phyloP scores from a whole-genome alignment of 37 sponge, comb jelly and placozoan genomes.

The Crambe crambe region DNA sequence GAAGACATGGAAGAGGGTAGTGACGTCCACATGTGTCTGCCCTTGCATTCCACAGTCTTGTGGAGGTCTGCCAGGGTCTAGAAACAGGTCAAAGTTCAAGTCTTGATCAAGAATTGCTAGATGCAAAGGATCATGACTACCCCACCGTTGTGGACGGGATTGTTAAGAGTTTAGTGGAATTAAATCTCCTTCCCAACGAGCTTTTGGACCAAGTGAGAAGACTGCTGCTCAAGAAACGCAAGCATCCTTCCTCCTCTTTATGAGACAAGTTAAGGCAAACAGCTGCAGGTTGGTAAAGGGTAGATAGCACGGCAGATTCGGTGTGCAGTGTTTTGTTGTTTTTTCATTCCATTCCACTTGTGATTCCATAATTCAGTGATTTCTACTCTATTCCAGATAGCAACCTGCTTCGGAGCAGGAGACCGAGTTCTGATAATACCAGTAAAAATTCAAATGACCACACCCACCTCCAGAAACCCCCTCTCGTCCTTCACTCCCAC shows the following conservation, averaged over 20 bases:
- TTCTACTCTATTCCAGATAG: no score
- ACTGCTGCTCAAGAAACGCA: slow-evolving; percentile 62
- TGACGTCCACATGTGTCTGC: slow-evolving; percentile 94
- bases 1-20: slow-evolving; percentile 92
- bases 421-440: no score
- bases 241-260: slow-evolving; percentile 36
- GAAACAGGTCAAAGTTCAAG: slow-evolving; percentile 71
- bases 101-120: no score
- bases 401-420: no score
- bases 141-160: slow-evolving; percentile 34
- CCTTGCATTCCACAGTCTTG: slow-evolving; percentile 88
- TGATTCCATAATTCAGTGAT: no score
- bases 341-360: no score
- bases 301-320: no score
- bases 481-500: no score
- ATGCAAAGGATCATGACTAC: slow-evolving; percentile 51
- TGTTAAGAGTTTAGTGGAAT: slow-evolving; percentile 17
- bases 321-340: no score
- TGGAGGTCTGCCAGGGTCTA: slow-evolving; percentile 71
- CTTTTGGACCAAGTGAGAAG: slow-evolving; percentile 6
- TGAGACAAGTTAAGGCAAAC: slow-evolving; percentile 47
- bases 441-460: no score
- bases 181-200: slow-evolving; percentile 4
- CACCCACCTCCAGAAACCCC: no score
- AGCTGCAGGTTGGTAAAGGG: no score